Evolutionary conservation across 1,140 invertebrate genomes (phyloP), one percentile per base, ranked within the genome.

Genomic region (Drosophila tani): DNA sequence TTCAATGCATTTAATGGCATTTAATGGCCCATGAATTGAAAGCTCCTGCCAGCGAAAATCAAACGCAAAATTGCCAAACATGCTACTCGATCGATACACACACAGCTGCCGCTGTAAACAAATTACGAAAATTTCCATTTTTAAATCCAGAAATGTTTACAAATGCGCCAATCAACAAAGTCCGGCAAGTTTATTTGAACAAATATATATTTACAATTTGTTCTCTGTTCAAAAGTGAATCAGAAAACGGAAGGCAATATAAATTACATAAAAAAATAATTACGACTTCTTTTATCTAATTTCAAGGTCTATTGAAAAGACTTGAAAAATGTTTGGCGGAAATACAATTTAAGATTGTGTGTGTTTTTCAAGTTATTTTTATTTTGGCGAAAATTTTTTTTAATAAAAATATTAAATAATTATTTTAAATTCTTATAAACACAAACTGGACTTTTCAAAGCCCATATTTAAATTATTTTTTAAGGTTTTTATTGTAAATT

Each of bases 91-190:
- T 77, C 74, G 47, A 50, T 58, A 77, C 63, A 77, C 63, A 77
- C 62, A 59, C 53, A 56, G 53, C 67, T 67, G 47, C 11, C 19
- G 14, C 35, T 55, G 73, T 77, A 77, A 67, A 77, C 75, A 77
- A 57, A 77, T 77, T 77, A 77, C 73, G 62, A 69, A 78, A 77
- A 59, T 67, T 77, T 77, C 46, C 73, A 77, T 69, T 77, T 68
- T 77, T 77, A 67, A 40, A 66, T 40, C 41, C 49, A 19, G 14
- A 67, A 77, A 55, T 77, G 64, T 77, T 77, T 77, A 77, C 75
- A 60, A 58, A 56, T 27, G 38, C 19, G 56, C 41, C 62, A 76
- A 58, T 58, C 41, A 35, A 75, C 45, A 59, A 19, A 60, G 35
- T 17, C 62, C 19, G 45, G 19, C 35, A 21, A 49, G 35, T 56